A percentile compares a stretch with the other conserved stretches of the same genome.
phyloP scores from a whole-genome alignment of 1,140 invertebrate genomes.

The Cyphomyrmex costatus region DNA sequence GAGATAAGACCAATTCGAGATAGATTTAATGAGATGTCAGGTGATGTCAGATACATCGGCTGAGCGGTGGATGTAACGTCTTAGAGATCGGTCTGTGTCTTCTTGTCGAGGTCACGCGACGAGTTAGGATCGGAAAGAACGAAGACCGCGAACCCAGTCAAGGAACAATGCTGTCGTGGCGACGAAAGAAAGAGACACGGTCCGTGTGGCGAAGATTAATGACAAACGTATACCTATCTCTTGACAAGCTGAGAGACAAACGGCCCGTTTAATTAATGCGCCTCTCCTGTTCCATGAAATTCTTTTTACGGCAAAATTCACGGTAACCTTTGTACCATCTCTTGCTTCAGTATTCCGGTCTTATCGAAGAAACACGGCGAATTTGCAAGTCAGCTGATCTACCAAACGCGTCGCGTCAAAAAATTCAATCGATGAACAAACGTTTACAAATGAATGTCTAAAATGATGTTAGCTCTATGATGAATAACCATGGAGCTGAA shows the following conservation, averaged over 20 bases:
- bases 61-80: background rate
- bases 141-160: constrained; percentile 15
- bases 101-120: background rate
- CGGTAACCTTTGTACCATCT: constrained; percentile 11
- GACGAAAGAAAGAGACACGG: constrained; percentile 7
- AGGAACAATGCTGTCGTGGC: constrained; percentile 44
- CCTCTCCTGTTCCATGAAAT: background rate
- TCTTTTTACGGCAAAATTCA: constrained; percentile 15
- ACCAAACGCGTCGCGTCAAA: constrained; percentile 40
- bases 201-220: constrained; percentile 45
- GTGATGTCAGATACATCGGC: constrained; percentile 13
- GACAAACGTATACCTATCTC: constrained; percentile 53
- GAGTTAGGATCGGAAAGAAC: background rate
- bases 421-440: background rate
- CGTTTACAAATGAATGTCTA: constrained; percentile 65
- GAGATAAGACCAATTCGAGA: background rate
- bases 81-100: background rate
- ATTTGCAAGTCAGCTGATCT: constrained; percentile 47
- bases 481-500: too few relatives aligned
- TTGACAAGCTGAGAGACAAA: constrained; percentile 17
- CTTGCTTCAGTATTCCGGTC: background rate
- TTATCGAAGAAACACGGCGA: constrained; percentile 40
- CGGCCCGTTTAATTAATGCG: constrained; percentile 16
- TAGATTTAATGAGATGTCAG: constrained; percentile 21
- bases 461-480: constrained; percentile 32